Conservation (phyloP, 2,888 invertebrate species). For the Tenthredo mesomela region DNA sequence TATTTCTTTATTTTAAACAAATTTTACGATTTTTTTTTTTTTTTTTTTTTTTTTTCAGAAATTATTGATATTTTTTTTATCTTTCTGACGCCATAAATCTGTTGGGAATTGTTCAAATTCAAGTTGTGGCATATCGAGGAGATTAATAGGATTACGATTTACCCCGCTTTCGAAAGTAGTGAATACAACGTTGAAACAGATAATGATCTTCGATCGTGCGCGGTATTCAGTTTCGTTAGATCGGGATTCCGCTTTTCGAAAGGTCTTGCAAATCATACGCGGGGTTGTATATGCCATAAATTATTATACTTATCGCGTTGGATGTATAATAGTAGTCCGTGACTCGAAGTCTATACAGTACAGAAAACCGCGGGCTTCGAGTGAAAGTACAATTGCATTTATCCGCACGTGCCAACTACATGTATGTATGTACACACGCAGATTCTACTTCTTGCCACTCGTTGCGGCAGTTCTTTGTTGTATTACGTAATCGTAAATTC, state of each 20-base stretch:
- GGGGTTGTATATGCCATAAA: neutral
- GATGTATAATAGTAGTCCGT: slow-evolving; percentile 1
- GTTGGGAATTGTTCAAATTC: neutral
- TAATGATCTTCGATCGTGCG: slow-evolving; percentile 15
- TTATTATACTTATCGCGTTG: slow-evolving; percentile 6
- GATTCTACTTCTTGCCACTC: neutral
- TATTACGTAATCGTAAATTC: slow-evolving; percentile 9
- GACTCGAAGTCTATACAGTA: neutral
- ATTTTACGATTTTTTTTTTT: neutral
- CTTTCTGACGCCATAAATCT: neutral
- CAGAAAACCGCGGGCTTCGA: neutral
- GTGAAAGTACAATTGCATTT: slow-evolving; percentile 40
- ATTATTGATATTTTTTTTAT: too few relatives aligned
- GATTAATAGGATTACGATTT: neutral
- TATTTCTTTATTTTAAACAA: neutral
- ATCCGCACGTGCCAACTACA: slow-evolving; percentile 15
- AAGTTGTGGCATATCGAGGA: neutral
- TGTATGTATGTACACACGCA: neutral
- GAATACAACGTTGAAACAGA: neutral
- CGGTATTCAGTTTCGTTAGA: slow-evolving; percentile 12
- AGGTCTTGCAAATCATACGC: slow-evolving; percentile 40
- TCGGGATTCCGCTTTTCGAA: slow-evolving; percentile 40
- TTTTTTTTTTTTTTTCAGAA: neutral
- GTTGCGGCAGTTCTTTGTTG: neutral
- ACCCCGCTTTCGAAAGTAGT: neutral